These are phyloP conservation scores for Ormyrus nitidulus DNA, from an alignment of 2,888 invertebrate genomes.

Conservation along the genomic window DNA sequence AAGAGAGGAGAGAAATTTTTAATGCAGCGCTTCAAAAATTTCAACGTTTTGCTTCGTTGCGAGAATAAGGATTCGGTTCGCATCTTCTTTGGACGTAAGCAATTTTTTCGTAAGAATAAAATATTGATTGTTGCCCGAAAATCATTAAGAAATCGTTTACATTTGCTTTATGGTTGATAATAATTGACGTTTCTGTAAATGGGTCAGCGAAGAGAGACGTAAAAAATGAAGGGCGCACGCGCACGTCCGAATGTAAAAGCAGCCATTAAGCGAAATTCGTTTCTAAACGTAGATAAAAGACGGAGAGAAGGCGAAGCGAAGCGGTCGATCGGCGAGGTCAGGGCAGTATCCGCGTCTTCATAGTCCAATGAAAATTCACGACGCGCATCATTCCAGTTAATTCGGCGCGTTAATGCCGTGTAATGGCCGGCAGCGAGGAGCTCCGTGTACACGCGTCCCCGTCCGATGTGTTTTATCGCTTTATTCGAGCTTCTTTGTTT, in stretches of 20 bases:
- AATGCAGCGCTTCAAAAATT: no score
- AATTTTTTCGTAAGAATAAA: no score
- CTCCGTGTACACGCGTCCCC: slow-evolving; percentile 18
- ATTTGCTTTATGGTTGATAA: no score
- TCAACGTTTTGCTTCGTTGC: no score
- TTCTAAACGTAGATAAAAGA: slow-evolving; percentile 24
- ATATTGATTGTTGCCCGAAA: no score
- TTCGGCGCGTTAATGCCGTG: slow-evolving; percentile 46
- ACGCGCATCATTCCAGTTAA: slow-evolving; percentile 29
- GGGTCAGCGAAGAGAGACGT: no score
- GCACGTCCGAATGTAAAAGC: no score
- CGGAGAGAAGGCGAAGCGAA: neutral
- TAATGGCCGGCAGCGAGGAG: slow-evolving; percentile 26
- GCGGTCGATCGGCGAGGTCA: slow-evolving; percentile 7
- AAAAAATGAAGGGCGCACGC: no score
- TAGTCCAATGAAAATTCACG: slow-evolving; percentile 49
- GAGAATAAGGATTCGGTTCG: no score
- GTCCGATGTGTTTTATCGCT: slow-evolving; percentile 67
- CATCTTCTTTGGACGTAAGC: no score
- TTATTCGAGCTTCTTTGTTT: slow-evolving; percentile 73
- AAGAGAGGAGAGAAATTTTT: neutral
- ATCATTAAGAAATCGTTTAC: no score
- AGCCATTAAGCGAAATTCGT: neutral
- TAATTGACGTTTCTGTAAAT: no score
- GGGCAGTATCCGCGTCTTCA: slow-evolving; percentile 10